Evolutionary conservation across 2,888 invertebrate genomes (phyloP), one percentile per base, ranked within the genome.

Genomic region (Polydrusus tereticollis): DNA sequence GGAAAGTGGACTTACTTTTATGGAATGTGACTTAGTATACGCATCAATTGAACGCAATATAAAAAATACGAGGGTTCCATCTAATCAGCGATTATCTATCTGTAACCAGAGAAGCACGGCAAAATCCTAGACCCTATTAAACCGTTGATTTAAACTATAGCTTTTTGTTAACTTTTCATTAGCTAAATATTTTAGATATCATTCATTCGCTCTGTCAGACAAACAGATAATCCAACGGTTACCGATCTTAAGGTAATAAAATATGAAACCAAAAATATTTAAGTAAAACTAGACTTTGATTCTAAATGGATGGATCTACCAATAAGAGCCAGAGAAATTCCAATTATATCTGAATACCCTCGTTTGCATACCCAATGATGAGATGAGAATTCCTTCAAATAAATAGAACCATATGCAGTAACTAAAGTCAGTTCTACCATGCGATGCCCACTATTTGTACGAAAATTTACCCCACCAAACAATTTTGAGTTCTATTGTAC

Each of bases 21-120:
- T 78, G 78, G 77, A 77, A 50, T 76, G 74, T 62, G 78, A 77
- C 75, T 12, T 14, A 14, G 38, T 38, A 38, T 75, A 78, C 58
- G 50, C 72, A 2, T 10, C 20, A 10, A 77, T 78, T n/a, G 78
- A 77, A 57, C 58, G 70, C 52, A 75, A 74, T 43, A 55, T 76
- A 23, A 77, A 73, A 73, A 68, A 63, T 21, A 64, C n/a, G 68
- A 52, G 64, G 72, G 26, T 75, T 76, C 41, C 50, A 68, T 33
- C 50, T 76, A 23, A 77, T 76, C 29, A 72, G 57, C 60, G 75
- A 78, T 60, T 77, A 77, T 62, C 10, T 50, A 12, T 38, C 63
- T 21, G 60, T 75, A 14, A 70, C 64, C 38, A 60, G 59, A 66
- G 72, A 72, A 58, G 68, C 74, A n/a, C 55, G 77, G 47, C 60